These are phyloP conservation scores for Ariolimax columbianus DNA, from an alignment of 2,888 invertebrate genomes.

Conservation along the genomic window DNA sequence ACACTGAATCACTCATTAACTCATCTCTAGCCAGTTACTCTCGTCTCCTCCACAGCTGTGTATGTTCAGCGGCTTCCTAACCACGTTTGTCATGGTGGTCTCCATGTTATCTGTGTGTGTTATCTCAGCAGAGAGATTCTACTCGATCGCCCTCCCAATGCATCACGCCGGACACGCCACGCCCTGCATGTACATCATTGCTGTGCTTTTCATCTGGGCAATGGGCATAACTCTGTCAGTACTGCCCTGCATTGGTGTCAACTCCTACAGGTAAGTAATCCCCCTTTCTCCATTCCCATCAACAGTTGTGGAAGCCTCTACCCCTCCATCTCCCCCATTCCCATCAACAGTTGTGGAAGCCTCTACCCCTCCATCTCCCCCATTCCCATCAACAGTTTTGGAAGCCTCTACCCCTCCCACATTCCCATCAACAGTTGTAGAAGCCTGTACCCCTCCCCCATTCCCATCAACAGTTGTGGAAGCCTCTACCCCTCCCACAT, in stretches of 20 bases:
- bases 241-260: constrained; percentile 55
- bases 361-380: no score
- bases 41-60: constrained; percentile 43
- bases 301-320: no score
- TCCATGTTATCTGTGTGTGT: constrained; percentile 56
- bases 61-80: constrained; percentile 52
- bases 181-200: constrained; percentile 46
- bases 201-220: constrained; percentile 52
- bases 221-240: constrained; percentile 45
- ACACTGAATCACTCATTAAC: neutral
- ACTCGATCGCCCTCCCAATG: constrained; percentile 60
- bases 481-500: no score
- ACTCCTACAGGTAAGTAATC: constrained; percentile 48
- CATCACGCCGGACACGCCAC: constrained; percentile 60
- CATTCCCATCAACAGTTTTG: no score
- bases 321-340: no score
- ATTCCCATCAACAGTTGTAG: no score
- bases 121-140: constrained; percentile 60
- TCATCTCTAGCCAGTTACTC: neutral
- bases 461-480: no score
- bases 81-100: constrained; percentile 53
- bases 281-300: neutral
- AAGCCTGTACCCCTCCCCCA: no score
- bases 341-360: no score
- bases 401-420: no score